Base-by-base conservation (phyloP, 30 jellyfish, hydroid and myxozoan species). In the Aurelia sp. region DNA sequence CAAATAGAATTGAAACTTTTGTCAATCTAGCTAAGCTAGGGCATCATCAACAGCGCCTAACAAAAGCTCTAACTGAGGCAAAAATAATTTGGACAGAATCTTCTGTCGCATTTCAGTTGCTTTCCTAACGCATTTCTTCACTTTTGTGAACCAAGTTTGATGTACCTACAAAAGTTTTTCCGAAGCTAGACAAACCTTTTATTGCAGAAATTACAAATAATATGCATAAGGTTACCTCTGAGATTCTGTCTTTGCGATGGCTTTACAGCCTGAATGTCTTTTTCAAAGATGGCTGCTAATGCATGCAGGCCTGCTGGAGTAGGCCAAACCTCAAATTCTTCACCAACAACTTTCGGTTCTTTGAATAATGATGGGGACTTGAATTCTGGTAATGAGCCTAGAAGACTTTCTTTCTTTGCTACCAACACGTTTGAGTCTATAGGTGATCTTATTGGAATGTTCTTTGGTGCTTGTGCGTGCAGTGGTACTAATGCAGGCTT, bases 251-350 rank as follows among this genome's bases (percentile, higher is more conserved):
- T 58, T 24, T 51, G 30, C 17, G 67, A 40, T 30, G 92, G 79
- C 58, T 71, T 69, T 5, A 13, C 57, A 13, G 81, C 75, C 17
- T 47, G 70, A 33, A n/a, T 24, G 5, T 59, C 41, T 47, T 48
- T 30, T 17, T 61, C 52, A 40, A 76, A 76, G 67, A 76, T 30
- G 48, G 86, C 80, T 21, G 92, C 62, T 63, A 82, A 59, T 5
- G 60, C 33, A 12, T 38, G 78, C 17, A 82, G 58, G 33, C 92
- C 96, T 1, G 96, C 77, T 27, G 96, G 90, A 73, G 96, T 86
- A 48, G 96, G 96, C 96, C 96, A 86, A 6, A 74, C 72, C 31
- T 82, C 83, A 57, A 70, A 82, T 55, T 82, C 92, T 15, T 38
- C 61, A 72, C 21, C 79, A n/a, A 63, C 52, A 17, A 51, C 67